Evolutionary conservation across 2,797 vertebrate species (phyloP), one percentile per base, ranked within the genome.

Genomic region (Sebastiscus albofasciatus): DNA sequence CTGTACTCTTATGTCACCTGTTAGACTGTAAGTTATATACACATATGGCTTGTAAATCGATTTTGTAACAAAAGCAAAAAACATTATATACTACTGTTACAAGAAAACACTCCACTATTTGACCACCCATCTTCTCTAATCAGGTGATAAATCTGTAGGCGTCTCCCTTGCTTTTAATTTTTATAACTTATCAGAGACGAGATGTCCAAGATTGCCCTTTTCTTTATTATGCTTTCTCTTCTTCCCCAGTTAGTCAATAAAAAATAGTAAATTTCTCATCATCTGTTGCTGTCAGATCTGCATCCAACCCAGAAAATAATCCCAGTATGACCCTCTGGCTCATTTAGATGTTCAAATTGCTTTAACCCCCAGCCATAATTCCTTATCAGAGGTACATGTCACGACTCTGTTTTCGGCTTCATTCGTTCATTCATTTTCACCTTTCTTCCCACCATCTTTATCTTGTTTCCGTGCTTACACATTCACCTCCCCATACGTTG

Each of bases 1-100:
- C 70, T 69, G 62, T 29, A 42, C 64, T 72, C 16, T 81, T 33
- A 82, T 20, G 26, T 73, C 74, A 80, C 64, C 72, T 71, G 72
- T 72, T 79, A 33, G 49, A 18, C 39, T 68, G 64, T 65, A 26
- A 72, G 55, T 65, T 72, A 20, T 14, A 60, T 9, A 16, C 62
- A 26, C 42, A 36, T 24, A 4, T 33, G 72, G 56, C 66, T 69
- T 77, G 29, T 66, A 31, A 69, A 33, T 80, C 67, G 11, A 2
- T 79, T 68, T 66, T 65, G n/a, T 70, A 58, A 69, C 62, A 49
- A 36, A 67, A 56, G n/a, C 60, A 64, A 69, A 62, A 52, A 64
- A 14, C n/a, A 72, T 39, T 39, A 14, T 0, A 14, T 80, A 31
- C 80, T 36, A 54, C 74, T 59, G 59, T 85, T 69, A 22, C 36